Base-by-base conservation (phyloP, 2,888 invertebrate genomes). In the Hirtodrosophila histrioides region DNA sequence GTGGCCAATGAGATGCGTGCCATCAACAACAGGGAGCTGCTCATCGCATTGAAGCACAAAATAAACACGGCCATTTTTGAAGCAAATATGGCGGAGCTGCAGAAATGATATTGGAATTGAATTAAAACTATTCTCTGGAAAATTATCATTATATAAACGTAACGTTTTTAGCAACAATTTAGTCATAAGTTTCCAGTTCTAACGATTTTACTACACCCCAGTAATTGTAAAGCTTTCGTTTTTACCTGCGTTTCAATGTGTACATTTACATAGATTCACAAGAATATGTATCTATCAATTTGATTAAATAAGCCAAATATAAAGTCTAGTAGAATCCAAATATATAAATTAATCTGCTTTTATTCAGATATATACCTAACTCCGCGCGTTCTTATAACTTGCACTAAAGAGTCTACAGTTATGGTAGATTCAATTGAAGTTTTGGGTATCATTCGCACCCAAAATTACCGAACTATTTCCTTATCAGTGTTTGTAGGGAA, bases 41-140 rank as follows among this genome's bases (percentile, higher is more conserved):
- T 94, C 9, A 86, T 93, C 4, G 91, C 93, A 3, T 92, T 93
- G 0, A 94, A 94, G 79, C 94, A 94, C 80, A 94, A 93, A 84
- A 94, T 94, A 62, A 93, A 94, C 78, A 94, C 93, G 77, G 92
- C 93, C 9, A 93, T 94, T 75, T 94, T 93, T 88, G 94, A 94
- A 78, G 93, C 94, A 0, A 94, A 93, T 88, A 93, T 94, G 93
- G 93, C 93, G 11, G 92, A 93, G 85, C 91, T 93, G 39, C 92
- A 90, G 78, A 89, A 90, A 69, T 88, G 67, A 77, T 50, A 33
- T 36, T 44, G 17, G 9, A 53, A 31, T 31, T 45, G 12, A 37
- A 39, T 45, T 29, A 33, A 49, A 55, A 39, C 37, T 27, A 33
- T 41, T 43, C 40, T 50, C 36, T 69, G 44, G 17, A 40, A 60